Conservation (phyloP, 2,797 vertebrate genomes). For the Coendou prehensilis region DNA sequence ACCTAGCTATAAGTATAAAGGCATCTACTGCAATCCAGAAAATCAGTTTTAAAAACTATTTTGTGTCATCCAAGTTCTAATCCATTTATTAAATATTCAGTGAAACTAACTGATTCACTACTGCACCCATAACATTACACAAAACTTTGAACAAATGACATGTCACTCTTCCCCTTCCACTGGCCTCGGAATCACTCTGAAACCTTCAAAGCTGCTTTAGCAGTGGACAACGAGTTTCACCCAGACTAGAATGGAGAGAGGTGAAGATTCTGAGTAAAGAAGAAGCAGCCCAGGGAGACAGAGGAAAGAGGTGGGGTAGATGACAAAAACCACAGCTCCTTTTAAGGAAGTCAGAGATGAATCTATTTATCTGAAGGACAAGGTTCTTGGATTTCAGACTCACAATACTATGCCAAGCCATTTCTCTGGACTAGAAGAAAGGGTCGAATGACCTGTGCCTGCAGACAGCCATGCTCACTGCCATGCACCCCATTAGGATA, state of each 20-base stretch:
- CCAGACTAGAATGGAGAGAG: not conserved
- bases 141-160: not conserved
- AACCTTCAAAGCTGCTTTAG: not conserved
- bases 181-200: not conserved
- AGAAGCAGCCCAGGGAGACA: not conserved
- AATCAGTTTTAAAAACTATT: not conserved
- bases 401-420: not conserved
- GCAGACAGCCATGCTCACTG: not conserved
- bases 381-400: too few relatives aligned
- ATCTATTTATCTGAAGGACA: not conserved
- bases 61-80: not conserved
- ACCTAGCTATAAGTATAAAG: not conserved
- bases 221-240: not conserved
- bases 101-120: not conserved
- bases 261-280: not conserved
- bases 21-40: not conserved
- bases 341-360: not conserved
- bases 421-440: not conserved
- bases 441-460: not conserved
- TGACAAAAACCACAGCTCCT: rapidly evolving
- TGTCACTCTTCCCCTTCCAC: not conserved
- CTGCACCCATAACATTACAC: not conserved
- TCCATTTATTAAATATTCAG: not conserved
- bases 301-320: not conserved
- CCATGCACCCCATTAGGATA: not conserved